Evolutionary conservation across 2,888 invertebrate genomes (phyloP).

Genomic region (Trissoscelio sp.): DNA sequence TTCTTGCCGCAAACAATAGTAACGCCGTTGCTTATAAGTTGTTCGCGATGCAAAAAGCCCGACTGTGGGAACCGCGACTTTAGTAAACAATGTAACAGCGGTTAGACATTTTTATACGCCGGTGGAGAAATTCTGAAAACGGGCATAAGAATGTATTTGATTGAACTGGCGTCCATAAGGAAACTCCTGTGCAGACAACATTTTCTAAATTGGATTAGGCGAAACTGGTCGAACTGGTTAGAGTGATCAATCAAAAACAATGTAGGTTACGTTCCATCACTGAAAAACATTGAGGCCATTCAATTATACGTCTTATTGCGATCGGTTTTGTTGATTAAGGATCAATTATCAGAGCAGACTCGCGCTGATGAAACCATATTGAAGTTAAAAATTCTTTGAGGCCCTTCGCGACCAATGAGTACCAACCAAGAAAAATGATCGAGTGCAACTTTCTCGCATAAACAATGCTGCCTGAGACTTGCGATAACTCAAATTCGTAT

Average conservation of each 20-base stretch:
- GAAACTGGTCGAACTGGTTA: constrained; percentile 45
- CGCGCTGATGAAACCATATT: background rate
- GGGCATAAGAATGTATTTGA: constrained; percentile 34
- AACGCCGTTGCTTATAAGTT: background rate
- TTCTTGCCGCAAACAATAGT: constrained; percentile 5
- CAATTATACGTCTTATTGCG: constrained; percentile 27
- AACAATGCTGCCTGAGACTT: constrained; percentile 50
- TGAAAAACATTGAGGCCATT: constrained; percentile 45
- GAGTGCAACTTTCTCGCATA: constrained; percentile 60
- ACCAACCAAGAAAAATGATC: constrained; percentile 5
- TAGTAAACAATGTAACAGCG: background rate
- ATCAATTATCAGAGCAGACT: constrained; percentile 28
- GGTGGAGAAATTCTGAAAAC: constrained; percentile 14
- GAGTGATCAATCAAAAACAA: constrained; percentile 53
- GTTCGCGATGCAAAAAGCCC: background rate
- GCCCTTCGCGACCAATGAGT: constrained; percentile 2
- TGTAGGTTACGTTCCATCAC: constrained; percentile 43
- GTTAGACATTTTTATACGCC: background rate
- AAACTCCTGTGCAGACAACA: constrained; percentile 29
- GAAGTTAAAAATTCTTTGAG: constrained; percentile 2
- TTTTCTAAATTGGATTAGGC: constrained; percentile 60
- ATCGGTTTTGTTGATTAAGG: constrained; percentile 22
- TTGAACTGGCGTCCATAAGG: constrained; percentile 25
- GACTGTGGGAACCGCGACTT: constrained; percentile 33
- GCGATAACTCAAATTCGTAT: constrained; percentile 40